Evolutionary conservation across 2,797 vertebrate genomes (phyloP).

Genomic region (Eulemur rubriventer): DNA sequence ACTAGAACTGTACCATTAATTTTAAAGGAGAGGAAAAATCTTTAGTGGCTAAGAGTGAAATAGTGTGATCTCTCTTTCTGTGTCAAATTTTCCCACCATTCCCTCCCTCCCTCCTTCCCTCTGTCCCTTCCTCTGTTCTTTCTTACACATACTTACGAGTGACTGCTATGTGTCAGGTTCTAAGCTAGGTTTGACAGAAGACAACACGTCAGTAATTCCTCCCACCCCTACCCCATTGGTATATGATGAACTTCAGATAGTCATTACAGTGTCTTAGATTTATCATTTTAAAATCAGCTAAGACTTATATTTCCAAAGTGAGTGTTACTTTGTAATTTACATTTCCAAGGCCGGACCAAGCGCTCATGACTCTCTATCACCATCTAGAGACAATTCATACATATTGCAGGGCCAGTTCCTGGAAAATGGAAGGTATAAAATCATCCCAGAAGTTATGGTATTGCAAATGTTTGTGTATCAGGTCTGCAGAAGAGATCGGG

Average conservation of each 20-base stretch:
- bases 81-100: background rate
- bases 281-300: background rate
- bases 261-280: background rate
- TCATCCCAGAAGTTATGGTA: background rate
- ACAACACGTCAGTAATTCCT: background rate
- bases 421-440: background rate
- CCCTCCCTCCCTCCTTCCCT: accelerated
- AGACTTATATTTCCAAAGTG: background rate
- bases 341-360: background rate
- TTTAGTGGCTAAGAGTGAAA: background rate
- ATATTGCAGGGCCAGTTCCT: constrained; percentile 76
- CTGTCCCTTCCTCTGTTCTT: accelerated
- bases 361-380: constrained; percentile 65
- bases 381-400: constrained; percentile 65
- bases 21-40: background rate
- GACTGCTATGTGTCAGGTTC: background rate
- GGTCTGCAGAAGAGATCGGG: background rate
- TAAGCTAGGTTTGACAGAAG: background rate
- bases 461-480: background rate
- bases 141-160: background rate
- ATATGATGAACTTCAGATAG: background rate
- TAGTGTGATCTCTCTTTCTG: background rate
- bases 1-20: background rate
- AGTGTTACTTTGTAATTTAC: background rate
- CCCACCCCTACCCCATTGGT: background rate